Evolutionary conservation across 2,113 vertebrate genomes (phyloP), one percentile per base, ranked within the genome.

Genomic region (Aegotheles bennettii): DNA sequence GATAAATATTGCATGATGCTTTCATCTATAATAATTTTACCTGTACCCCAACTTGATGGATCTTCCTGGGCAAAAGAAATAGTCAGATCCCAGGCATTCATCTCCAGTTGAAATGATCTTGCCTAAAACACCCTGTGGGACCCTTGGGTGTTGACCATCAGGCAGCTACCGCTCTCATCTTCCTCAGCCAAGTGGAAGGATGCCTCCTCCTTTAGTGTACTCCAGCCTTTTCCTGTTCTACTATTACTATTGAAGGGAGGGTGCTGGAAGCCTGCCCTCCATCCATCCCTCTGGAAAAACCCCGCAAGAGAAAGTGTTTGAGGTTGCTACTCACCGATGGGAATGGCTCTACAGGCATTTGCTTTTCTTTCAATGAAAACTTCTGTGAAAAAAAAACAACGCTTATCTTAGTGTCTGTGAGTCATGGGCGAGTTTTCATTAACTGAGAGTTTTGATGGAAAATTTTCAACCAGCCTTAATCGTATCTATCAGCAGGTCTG

Each of bases 401-500:
- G n/a, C 31, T 86, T 68, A 57, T 78, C 54, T 73, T 38, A 38
- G 17, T 23, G 33, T 75, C 43, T 94, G 69, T 97, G 94, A 94
- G 80, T 95, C 93, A 96, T 24, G 50, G 64, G 65, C 29, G 21
- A 48, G 80, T 75, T 94, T 89, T 87, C 80, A 73, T 91, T 91
- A 95, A 82, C 73, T 43, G 64, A 90, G 90, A 74, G 43, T 68
- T 93, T 64, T 69, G 88, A 91, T 87, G 87, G 89, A 96, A 96
- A 91, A 75, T 89, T 96, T 96, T 96, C 69, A 95, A 16, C 84
- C 53, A 91, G 74, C 28, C 28, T 94, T 92, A 94, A 95, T 94
- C 94, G 93, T 81, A 91, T 73, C 76, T 96, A 89, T 76, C 94
- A 95, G 89, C 87, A 87, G 87, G 81, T 87, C 91, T 92, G 65